Base-by-base conservation (phyloP, 2,888 invertebrate genomes). In the Galerucella calmariensis region DNA sequence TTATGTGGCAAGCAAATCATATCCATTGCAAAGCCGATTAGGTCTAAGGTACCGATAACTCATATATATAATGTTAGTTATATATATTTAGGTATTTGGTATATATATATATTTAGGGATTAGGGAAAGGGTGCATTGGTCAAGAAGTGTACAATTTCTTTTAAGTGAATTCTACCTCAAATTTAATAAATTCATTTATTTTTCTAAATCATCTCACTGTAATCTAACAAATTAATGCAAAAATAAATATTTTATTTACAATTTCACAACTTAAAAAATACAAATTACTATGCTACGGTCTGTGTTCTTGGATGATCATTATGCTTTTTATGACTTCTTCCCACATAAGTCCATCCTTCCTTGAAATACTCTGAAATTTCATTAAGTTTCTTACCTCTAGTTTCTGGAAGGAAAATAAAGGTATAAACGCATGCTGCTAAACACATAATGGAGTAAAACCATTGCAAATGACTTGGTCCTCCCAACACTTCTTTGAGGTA, bases 381-480 rank as follows among this genome's bases (percentile, higher is more conserved):
- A 2, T 84, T 86, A 0, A 89, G 81, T 74, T 88, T 88, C 79
- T 87, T 87, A 14, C 87, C 87, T 70, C 88, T 88, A 0, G 89
- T 89, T 81, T 89, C 89, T 2, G 89, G 89, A 9, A 89, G 79
- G 66, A 89, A 80, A 0, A 89, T 75, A 80, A 86, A 89, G 0
- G 89, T 86, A 77, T 89, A 89, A 0, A 88, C 77, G 0, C 85
- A 80, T 1, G 84, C 85, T 0, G 85, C 86, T 3, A 90, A 74
- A 0, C 90, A 89, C 4, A 90, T 83, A 0, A 82, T 86, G 0
- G 89, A 89, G 79, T 90, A 91, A 82, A 90, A 90, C 88, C 89
- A 91, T 74, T 90, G 90, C 58, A 90, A 85, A 9, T 88, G 89
- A 67, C 89, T 86, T 0, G 90, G 85, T 1, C 90, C 90, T 76